These are phyloP conservation scores for Ommatoiulus sabulosus DNA, from an alignment of 2,888 invertebrate genomes.

Conservation along the genomic window DNA sequence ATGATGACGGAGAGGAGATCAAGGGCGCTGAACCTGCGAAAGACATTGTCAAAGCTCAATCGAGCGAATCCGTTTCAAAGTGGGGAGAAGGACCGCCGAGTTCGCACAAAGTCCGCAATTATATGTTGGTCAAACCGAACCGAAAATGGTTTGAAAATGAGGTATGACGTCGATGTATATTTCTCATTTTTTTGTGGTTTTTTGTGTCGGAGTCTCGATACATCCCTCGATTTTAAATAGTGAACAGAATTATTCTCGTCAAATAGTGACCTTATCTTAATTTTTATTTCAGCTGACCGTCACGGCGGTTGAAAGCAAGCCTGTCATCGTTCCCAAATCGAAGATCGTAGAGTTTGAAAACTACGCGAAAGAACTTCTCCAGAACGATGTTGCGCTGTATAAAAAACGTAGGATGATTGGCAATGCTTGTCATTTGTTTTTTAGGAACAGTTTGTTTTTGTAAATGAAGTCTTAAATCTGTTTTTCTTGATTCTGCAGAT, in stretches of 20 bases:
- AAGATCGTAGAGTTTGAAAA: constrained; percentile 4
- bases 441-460: not conserved
- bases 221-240: not conserved
- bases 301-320: not conserved
- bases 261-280: not conserved
- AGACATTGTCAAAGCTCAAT: not conserved
- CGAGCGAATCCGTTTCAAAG: not conserved
- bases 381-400: constrained; percentile 31
- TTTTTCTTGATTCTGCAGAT: constrained; percentile 50
- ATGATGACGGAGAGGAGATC: not conserved
- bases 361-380: constrained; percentile 34
- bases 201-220: too few relatives aligned
- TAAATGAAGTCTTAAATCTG: not conserved
- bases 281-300: not conserved
- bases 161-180: not conserved
- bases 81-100: constrained; percentile 3
- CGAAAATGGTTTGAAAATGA: constrained; percentile 49
- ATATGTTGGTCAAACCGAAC: constrained; percentile 50
- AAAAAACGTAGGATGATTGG: constrained; percentile 6
- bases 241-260: not conserved
- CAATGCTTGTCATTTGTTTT: too few relatives aligned
- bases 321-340: not conserved
- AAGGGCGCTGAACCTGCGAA: not conserved
- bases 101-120: constrained; percentile 22
- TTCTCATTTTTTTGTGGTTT: not conserved